Conservation (phyloP, 2,113 vertebrate species). For the Lagopus muta region DNA sequence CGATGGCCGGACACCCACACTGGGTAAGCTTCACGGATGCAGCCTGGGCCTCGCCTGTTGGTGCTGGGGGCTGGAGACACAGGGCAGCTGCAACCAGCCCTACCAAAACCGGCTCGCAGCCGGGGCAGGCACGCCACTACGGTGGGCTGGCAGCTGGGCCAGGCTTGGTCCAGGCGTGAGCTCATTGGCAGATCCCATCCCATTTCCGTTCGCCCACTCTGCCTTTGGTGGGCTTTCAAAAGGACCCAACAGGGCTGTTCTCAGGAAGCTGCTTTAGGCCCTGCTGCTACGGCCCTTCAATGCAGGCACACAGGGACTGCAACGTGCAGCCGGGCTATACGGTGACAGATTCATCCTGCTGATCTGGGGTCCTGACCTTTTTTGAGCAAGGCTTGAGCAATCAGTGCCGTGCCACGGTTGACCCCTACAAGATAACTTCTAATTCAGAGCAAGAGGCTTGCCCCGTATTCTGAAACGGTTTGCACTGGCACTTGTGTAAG, state of each 20-base stretch:
- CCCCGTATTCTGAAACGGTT: neutral
- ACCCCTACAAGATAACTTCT: neutral
- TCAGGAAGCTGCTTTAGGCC: neutral
- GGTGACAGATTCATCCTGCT: neutral
- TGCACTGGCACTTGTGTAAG: neutral
- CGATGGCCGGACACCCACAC: fast-evolving
- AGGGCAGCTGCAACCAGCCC: neutral
- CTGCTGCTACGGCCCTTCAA: neutral
- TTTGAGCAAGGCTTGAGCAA: neutral
- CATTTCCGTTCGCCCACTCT: neutral
- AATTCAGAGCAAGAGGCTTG: neutral
- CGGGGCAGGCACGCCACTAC: neutral
- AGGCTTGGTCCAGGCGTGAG: neutral
- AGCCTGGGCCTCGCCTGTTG: neutral
- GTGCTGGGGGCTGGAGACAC: neutral
- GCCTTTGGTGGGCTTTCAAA: neutral
- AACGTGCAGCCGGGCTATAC: neutral
- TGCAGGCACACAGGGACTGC: neutral
- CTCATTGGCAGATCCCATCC: neutral
- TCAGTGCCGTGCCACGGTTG: neutral
- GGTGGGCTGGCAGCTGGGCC: neutral
- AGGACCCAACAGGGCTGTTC: neutral
- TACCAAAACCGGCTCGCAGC: neutral
- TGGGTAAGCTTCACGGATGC: neutral
- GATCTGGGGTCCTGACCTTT: neutral